Evolutionary conservation across 2,113 vertebrate species (phyloP).

Genomic region (Crypturellus undulatus): DNA sequence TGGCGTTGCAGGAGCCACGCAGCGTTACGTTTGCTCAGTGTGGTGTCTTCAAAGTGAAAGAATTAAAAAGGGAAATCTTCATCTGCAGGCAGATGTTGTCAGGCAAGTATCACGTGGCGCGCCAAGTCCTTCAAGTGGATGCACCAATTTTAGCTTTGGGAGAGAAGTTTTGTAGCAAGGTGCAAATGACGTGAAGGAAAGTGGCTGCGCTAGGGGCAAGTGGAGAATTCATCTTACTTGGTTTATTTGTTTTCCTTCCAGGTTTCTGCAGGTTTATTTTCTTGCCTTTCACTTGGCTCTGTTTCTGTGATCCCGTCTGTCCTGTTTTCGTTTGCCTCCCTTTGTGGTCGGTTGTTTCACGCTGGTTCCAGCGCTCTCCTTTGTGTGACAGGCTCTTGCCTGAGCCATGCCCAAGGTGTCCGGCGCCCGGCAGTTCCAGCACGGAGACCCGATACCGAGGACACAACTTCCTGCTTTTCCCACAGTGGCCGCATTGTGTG

Average conservation of each 20-base stretch:
- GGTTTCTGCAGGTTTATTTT: slow-evolving; percentile 9
- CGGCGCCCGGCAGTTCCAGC: slow-evolving; percentile 14
- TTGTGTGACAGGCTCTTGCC: slow-evolving; percentile 20
- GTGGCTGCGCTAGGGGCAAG: no score
- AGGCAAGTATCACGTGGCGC: background rate
- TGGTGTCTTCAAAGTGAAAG: background rate
- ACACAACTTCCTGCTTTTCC: slow-evolving; percentile 23
- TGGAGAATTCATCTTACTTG: background rate
- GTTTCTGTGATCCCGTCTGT: slow-evolving; percentile 41
- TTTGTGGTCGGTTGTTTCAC: slow-evolving; percentile 2
- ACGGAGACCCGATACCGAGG: background rate
- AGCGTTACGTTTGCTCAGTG: background rate
- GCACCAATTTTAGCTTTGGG: background rate
- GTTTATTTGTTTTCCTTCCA: slow-evolving; percentile 42
- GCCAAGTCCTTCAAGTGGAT: background rate
- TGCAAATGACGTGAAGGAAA: background rate
- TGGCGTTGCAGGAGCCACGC: background rate
- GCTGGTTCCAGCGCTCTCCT: slow-evolving; percentile 50
- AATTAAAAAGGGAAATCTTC: background rate
- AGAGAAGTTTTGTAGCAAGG: background rate
- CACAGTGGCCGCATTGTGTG: slow-evolving; percentile 20
- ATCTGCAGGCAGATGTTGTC: background rate
- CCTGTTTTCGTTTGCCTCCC: slow-evolving; percentile 41
- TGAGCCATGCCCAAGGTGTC: slow-evolving; percentile 57
- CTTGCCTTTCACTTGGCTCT: slow-evolving; percentile 31